Base-by-base conservation (phyloP, 2,797 vertebrate species). In the Chrysocyon brachyurus region DNA sequence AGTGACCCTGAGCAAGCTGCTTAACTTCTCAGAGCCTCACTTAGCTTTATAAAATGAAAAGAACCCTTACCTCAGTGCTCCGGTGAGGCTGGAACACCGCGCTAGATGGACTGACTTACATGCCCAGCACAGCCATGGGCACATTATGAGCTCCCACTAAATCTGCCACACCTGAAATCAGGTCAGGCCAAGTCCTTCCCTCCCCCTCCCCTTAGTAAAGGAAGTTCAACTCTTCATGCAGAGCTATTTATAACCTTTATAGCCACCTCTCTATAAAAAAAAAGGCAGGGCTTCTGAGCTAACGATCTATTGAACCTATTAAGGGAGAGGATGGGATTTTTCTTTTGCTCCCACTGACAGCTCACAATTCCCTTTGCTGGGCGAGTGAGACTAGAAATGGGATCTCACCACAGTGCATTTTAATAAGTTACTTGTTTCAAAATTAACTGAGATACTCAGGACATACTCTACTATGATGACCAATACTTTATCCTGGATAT, bases 391-490 rank as follows among this genome's bases (percentile, higher is more conserved):
- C 0, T 16, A 36, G 2, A 33, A 87, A 87, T 61, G 15, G 54
- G 36, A 89, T 54, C 79, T 89, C 33, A 46, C 28, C 75, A 4
- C 12, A 46, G 10, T 57, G 19, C 7, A 21, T 82, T 85, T 91
- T 85, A 94, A 89, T 83, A 89, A 83, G n/a, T 95, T 75, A 88
- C 72, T 36, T 88, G 17, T 83, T 87, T 95, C 92, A 83, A 87
- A 86, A 64, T 78, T 56, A 91, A 88, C 68, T 66, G 7, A 92
- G 26, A 90, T 46, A 33, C 52, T 92, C 36, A 89, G 4, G 36
- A 89, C 8, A 49, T 52, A 72, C 33, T 73, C 31, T 33, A 59
- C 15, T 56, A 49, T 28, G 12, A 36, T 70, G 31, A 79, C 6
- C 16, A 83, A 33, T 26, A 79, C 21, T 89, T 70, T 90, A 87